A percentile compares a stretch with the other conserved stretches of the same genome.
phyloP scores from a whole-genome alignment of 2,888 invertebrate genomes.

The Alviniconcha strummeri region DNA sequence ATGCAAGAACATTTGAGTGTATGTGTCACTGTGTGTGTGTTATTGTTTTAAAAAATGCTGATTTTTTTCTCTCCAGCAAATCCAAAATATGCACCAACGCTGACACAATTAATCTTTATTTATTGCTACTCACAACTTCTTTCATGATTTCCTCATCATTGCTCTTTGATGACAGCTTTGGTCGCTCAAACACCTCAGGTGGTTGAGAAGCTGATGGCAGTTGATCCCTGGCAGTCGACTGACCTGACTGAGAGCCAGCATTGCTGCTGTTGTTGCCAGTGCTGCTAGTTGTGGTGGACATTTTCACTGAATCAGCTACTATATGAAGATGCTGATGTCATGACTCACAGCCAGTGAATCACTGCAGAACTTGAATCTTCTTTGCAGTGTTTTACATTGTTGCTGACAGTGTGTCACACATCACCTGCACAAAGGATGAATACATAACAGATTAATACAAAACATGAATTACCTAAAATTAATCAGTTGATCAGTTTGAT shows the following conservation, averaged over 20 bases:
- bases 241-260: constrained; percentile 10
- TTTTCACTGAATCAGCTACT: background rate
- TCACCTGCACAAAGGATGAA: background rate
- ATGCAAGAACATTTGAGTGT: background rate
- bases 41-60: background rate
- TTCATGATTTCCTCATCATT: constrained; percentile 58
- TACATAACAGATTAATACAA: background rate
- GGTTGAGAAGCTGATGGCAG: background rate
- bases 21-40: background rate
- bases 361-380: background rate
- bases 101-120: too few species aligned
- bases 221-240: constrained; percentile 1
- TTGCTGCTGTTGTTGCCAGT: constrained; percentile 10
- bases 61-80: too few species aligned
- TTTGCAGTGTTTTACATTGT: background rate
- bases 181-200: constrained; percentile 31
- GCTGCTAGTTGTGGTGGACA: constrained; percentile 10
- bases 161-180: constrained; percentile 45
- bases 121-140: constrained; percentile 50
- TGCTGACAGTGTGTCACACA: background rate
- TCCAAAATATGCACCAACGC: too few species aligned
- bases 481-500: too few species aligned
- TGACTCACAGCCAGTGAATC: too few species aligned
- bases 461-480: too few species aligned
- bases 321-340: background rate